Percentiles rank a stretch among this genome's conserved stretches.
Evolutionary conservation across 2,888 invertebrate species (phyloP).

Genomic region (Mellilla xanthometata): DNA sequence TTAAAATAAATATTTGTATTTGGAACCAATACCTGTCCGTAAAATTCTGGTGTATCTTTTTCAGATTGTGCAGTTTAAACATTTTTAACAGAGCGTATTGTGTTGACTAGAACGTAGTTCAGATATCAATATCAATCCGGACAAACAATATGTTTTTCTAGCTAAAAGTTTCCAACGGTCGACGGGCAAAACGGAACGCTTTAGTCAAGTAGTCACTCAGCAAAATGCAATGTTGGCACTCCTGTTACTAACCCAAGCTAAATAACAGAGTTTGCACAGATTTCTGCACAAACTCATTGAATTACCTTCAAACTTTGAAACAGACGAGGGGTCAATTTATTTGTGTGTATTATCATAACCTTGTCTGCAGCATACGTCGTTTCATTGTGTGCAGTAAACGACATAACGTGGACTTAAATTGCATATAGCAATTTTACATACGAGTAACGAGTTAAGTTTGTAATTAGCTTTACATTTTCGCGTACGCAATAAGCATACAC

Average conservation of each 20-base stretch:
- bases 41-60: no score
- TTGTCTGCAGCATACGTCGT: conserved; percentile 12
- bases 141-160: no score
- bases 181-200: background rate
- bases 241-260: conserved; percentile 58
- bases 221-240: conserved; percentile 7
- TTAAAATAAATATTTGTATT: no score
- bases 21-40: no score
- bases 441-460: conserved; percentile 15
- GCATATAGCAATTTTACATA: conserved; percentile 7
- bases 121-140: no score
- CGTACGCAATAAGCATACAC: conserved; percentile 18
- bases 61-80: no score
- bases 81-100: no score
- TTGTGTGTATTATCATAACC: conserved; percentile 20
- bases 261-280: conserved; percentile 54
- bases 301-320: conserved; percentile 31
- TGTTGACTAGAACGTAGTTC: no score
- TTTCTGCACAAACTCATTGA: conserved; percentile 47
- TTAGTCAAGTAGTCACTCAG: background rate
- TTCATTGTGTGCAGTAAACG: conserved; percentile 8
- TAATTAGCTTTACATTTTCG: conserved; percentile 16
- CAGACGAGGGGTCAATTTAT: conserved; percentile 25
- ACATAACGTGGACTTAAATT: conserved; percentile 1
- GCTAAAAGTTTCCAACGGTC: background rate